phyloP scores from a whole-genome alignment of 2,888 invertebrate genomes.

The Capitulum mitella region DNA sequence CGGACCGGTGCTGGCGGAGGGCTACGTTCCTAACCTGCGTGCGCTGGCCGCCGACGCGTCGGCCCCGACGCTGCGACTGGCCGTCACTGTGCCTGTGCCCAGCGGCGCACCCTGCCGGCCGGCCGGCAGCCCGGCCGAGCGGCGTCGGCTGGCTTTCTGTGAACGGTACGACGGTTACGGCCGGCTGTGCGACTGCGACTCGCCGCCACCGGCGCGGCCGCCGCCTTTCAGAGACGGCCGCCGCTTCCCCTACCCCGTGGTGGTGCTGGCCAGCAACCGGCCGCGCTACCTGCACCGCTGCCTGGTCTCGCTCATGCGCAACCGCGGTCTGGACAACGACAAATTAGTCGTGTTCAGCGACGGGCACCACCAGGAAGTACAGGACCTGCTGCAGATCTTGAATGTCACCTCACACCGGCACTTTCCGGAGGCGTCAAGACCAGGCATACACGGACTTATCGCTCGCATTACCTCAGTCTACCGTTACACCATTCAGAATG shows the following conservation, averaged over 20 bases:
- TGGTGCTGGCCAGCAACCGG: conserved; percentile 53
- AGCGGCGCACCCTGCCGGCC: neutral
- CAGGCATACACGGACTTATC: conserved; percentile 36
- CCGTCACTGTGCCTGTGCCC: neutral
- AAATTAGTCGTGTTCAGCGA: conserved; percentile 54
- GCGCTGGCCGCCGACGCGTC: neutral
- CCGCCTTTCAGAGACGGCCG: neutral
- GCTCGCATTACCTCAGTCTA: conserved; percentile 54
- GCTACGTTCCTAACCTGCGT: neutral
- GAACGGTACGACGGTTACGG: conserved; percentile 1
- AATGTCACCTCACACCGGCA: conserved; percentile 44
- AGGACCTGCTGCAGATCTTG: conserved; percentile 49
- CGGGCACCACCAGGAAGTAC: conserved; percentile 54
- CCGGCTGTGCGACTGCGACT: neutral
- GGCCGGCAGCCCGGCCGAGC: neutral
- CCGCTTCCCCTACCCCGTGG: conserved; percentile 44
- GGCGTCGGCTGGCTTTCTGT: neutral
- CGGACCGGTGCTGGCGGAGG: neutral
- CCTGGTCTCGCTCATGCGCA: conserved; percentile 49
- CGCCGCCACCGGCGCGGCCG: conserved; percentile 37
- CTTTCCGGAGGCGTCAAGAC: conserved; percentile 18
- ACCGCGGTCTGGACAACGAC: conserved; percentile 50
- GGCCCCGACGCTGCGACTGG: neutral
- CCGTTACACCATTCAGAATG: conserved; percentile 54
- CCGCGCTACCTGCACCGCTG: conserved; percentile 53